Evolutionary conservation across 1,140 invertebrate species (phyloP).

Genomic region (Drosophila micromelanica): DNA sequence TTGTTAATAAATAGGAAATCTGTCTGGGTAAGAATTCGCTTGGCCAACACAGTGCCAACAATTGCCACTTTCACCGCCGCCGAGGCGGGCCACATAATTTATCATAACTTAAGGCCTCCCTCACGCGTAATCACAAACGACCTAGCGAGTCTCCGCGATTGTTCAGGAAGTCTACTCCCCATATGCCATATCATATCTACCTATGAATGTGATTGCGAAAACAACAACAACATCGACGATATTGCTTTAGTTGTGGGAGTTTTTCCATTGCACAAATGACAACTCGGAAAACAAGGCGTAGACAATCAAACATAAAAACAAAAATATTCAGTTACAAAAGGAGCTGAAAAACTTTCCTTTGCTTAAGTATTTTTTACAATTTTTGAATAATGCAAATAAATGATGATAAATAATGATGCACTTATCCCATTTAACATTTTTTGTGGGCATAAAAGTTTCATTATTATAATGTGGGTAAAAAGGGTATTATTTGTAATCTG

Average conservation of each 20-base stretch:
- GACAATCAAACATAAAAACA: conserved; percentile 20
- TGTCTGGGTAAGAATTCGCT: conserved; percentile 67
- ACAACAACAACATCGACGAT: background rate
- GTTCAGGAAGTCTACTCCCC: conserved; percentile 41
- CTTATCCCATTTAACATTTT: conserved; percentile 7
- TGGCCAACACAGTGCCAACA: conserved; percentile 34
- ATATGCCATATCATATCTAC: conserved; percentile 18
- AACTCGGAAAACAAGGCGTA: conserved; percentile 60
- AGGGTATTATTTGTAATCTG: background rate
- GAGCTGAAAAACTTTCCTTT: conserved; percentile 38
- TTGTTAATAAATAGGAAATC: conserved; percentile 70
- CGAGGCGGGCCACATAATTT: conserved; percentile 60
- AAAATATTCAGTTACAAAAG: conserved; percentile 2
- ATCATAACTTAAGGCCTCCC: conserved; percentile 62
- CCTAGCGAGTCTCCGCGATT: conserved; percentile 31
- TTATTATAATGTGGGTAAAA: background rate
- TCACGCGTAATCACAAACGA: conserved; percentile 35
- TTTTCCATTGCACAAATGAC: conserved; percentile 57
- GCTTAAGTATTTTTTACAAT: conserved; percentile 1
- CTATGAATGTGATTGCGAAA: conserved; percentile 23
- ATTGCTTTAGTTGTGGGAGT: conserved; percentile 57
- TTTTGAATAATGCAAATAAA: conserved; percentile 2
- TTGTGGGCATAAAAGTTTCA: background rate
- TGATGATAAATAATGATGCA: conserved; percentile 7
- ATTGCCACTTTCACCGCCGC: conserved; percentile 71